Evolutionary conservation across 2,113 vertebrate genomes (phyloP), one percentile per base, ranked within the genome.

Genomic region (Platycercus adscitus): DNA sequence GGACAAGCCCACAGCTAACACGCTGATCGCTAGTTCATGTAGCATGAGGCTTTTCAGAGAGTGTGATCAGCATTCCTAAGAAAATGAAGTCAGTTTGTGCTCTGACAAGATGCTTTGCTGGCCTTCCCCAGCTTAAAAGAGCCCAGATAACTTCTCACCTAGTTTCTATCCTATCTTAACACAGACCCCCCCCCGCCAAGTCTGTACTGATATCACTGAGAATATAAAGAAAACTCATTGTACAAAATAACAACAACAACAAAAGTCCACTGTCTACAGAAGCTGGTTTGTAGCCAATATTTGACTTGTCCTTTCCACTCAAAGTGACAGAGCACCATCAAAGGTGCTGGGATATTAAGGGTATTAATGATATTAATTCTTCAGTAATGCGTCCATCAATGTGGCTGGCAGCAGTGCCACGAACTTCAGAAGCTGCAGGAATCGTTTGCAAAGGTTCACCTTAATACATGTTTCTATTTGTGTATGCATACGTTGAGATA

Each of bases 381-480:
- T 13, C 70, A 71, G 3, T 15, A 29, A 52, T 12, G 4, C 8
- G 9, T 18, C 72, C 76, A 41, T 5, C 1, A 0, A 8, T 2
- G 28, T 9, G 28, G 10, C 64, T 46, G 47, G 24, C 47, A 83
- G 69, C 49, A 66, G 26, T 3, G 26, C 21, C 50, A 17, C 9
- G 2, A n/a, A 23, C 11, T 65, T 31, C 39, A 20, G 25, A 64
- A 69, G 37, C 79, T 43, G 16, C 5, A 52, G 71, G 55, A 65
- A 39, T 26, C 13, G 7, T 47, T 24, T 35, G 21, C 35, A 24
- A 58, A 60, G 43, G 17, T 3, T 41, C 58, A 12, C 7, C 39
- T 41, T 9, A 23, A 46, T 4, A 81, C 23, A 35, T 21, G 23
- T 23, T 58, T n/a, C 58, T 79, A 14, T 31, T 53, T 35, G 55